Evolutionary conservation across 1,140 invertebrate species (phyloP).

Genomic region (Drosophila persimilis): DNA sequence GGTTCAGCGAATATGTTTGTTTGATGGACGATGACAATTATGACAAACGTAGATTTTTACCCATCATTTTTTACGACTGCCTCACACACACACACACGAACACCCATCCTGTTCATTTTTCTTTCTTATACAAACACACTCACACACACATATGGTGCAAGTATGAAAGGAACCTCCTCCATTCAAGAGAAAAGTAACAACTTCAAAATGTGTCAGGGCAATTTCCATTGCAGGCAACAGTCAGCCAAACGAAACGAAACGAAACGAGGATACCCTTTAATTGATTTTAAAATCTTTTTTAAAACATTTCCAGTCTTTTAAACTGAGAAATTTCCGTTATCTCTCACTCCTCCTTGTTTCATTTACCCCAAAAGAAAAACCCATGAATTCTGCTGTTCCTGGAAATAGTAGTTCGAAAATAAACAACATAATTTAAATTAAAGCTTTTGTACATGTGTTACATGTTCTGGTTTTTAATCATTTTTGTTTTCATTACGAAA

Average conservation of each 20-base stretch:
- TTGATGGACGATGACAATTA: conserved; percentile 49
- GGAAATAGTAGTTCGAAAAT: no score
- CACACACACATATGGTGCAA: conserved; percentile 6
- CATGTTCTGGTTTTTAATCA: no score
- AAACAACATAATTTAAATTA: no score
- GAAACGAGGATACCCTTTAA: conserved; percentile 2
- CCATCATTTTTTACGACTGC: conserved; percentile 58
- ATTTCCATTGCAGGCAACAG: conserved; percentile 33
- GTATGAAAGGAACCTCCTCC: background rate
- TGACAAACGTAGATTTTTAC: conserved; percentile 68
- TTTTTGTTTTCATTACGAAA: no score
- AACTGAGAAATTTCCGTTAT: no score
- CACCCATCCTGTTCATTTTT: no score
- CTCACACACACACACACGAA: conserved; percentile 25
- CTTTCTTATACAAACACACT: conserved; percentile 2
- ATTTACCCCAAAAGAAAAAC: no score
- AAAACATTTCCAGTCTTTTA: no score
- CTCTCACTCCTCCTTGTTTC: no score
- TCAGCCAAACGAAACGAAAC: background rate
- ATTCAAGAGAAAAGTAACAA: conserved; percentile 22
- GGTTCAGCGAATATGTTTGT: conserved; percentile 4
- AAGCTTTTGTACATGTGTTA: no score
- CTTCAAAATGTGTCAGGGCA: conserved; percentile 57
- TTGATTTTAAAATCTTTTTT: background rate
- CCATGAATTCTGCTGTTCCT: no score